phyloP scores from a whole-genome alignment of 2,797 vertebrate species.

The Muraenolepis orangiensis region DNA sequence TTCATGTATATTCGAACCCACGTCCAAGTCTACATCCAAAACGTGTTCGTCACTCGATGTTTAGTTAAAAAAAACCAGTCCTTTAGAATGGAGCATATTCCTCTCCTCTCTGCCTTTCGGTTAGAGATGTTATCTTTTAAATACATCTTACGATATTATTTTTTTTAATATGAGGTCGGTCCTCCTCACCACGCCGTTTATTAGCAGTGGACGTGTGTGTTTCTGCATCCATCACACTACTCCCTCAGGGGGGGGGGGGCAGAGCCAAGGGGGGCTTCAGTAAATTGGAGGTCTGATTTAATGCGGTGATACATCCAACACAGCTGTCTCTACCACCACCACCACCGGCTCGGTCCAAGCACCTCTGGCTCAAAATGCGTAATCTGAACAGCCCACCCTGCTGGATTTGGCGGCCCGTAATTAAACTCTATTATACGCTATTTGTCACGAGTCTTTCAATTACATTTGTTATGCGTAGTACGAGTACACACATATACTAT shows the following conservation, averaged over 20 bases:
- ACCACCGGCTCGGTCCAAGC: constrained; percentile 19
- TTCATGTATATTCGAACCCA: too few relatives aligned
- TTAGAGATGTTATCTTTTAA: not conserved
- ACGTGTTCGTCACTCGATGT: too few relatives aligned
- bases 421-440: constrained; percentile 32
- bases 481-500: too few relatives aligned
- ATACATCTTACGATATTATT: not conserved
- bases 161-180: constrained; percentile 16
- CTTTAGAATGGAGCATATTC: too few relatives aligned
- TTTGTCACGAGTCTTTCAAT: constrained; percentile 36
- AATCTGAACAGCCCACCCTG: constrained; percentile 26
- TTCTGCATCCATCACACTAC: constrained; percentile 18
- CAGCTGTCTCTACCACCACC: constrained; percentile 54
- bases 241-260: constrained; percentile 43
- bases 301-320: constrained; percentile 58
- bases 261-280: constrained; percentile 53
- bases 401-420: constrained; percentile 29
- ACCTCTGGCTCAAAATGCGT: constrained; percentile 56
- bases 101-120: too few relatives aligned
- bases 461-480: too few relatives aligned
- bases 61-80: too few relatives aligned
- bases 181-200: constrained; percentile 1
- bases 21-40: too few relatives aligned
- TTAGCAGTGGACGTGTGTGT: constrained; percentile 18
- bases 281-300: constrained; percentile 65